Evolutionary conservation across 2,888 invertebrate genomes (phyloP).

Genomic region (Caenorhabditis drosophilae): DNA sequence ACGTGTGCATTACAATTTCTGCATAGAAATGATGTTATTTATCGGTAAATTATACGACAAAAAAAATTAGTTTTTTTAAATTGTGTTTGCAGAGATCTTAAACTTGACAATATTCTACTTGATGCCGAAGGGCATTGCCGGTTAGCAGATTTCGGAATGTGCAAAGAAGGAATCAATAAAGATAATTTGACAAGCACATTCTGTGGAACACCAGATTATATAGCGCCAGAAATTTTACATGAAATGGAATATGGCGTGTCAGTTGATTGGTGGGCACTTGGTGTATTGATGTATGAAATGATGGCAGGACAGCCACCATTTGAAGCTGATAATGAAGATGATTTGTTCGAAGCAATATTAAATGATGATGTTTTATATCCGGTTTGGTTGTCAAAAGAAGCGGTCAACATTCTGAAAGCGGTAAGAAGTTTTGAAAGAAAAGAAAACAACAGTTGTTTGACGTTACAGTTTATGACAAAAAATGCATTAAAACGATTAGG

Average conservation of each 20-base stretch:
- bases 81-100: conserved; percentile 81
- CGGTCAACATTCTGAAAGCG: conserved; percentile 86
- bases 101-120: conserved; percentile 95
- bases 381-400: conserved; percentile 90
- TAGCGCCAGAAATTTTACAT: conserved; percentile 89
- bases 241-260: conserved; percentile 80
- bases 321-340: conserved; percentile 99
- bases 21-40: conserved; percentile 94
- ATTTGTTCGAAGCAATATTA: conserved; percentile 92
- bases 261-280: conserved; percentile 86
- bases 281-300: conserved; percentile 90
- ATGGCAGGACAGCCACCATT: conserved; percentile 99
- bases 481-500: conserved; percentile 91
- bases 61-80: too few species aligned
- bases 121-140: conserved; percentile 76
- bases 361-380: conserved; percentile 98
- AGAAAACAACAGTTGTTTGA: neutral
- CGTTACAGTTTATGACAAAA: conserved; percentile 91
- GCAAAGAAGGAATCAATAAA: conserved; percentile 92
- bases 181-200: conserved; percentile 92
- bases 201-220: conserved; percentile 84
- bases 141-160: conserved; percentile 82
- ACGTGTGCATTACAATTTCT: conserved; percentile 95
- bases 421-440: conserved; percentile 64
- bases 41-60: conserved; percentile 75